Base-by-base conservation (phyloP, 2,888 invertebrate species). In the Scaptomyza tumidula region DNA sequence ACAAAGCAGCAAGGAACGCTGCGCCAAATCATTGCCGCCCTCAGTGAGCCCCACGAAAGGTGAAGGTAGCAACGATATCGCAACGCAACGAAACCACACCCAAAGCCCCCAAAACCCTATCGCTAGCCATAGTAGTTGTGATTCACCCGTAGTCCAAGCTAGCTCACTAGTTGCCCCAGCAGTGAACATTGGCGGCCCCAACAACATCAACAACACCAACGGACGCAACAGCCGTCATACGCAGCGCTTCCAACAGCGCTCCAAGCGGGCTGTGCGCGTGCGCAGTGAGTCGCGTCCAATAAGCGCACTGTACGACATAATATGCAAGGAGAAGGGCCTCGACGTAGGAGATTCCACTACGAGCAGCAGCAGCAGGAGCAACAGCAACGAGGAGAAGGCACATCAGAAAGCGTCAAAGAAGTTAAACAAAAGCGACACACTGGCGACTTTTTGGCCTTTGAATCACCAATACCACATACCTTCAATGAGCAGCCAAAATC, bases 261-360 rank as follows among this genome's bases (percentile, higher is more conserved):
- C 68, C 11, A 90, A 90, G 64, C 89, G 91, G 7, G 90, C 89
- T 39, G 91, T 92, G 66, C 89, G 91, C 65, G 91, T 92, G 60
- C 91, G 91, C 64, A 92, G 91, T 73, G 92, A 92, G 66, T 91
- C 91, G 72, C 91, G 92, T 66, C 92, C 92, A 7, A 91, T 91
- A 14, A 92, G 91, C 84, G 91, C 91, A 35, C 84, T 92, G 60
- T 92, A 92, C 78, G 91, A 92, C 65, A 92, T 92, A 92, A 92
- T 92, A 92, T 92, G 92, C 91, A 92, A 92, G 87, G 92, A 92
- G 89, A 91, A 91, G 78, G 91, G 91, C 63, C 84, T 90, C 63
- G 90, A 91, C 72, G 81, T 88, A 57, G 88, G 83, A 61, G 83
- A 83, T 53, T 75, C 73, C 80, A 85, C 79, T 77, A 75, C 50